These are phyloP conservation scores for Butorides virescens DNA, from an alignment of 2,113 vertebrate genomes.

Conservation along the genomic window DNA sequence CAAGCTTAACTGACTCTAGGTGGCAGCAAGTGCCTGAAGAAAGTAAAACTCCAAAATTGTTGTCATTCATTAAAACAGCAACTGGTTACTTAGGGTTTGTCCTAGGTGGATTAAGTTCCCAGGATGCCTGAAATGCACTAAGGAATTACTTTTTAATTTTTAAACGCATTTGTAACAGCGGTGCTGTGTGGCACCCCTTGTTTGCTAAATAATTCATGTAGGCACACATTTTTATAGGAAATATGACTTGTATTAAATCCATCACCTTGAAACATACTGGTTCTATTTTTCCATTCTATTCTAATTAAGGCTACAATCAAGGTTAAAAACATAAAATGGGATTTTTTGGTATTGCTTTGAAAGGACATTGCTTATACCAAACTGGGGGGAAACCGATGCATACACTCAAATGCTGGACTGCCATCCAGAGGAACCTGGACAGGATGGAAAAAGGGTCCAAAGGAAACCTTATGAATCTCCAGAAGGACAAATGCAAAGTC, in stretches of 20 bases:
- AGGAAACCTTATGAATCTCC: not conserved
- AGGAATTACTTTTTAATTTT: not conserved
- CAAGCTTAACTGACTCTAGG: conserved; percentile 18
- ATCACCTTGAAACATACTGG: not conserved
- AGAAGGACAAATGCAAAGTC: not conserved
- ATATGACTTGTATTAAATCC: not conserved
- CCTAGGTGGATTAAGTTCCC: conserved; percentile 8
- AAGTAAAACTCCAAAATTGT: not conserved
- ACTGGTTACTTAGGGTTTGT: not conserved
- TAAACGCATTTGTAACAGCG: not conserved
- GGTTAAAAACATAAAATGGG: not conserved
- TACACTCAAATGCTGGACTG: not conserved
- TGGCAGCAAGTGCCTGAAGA: conserved; percentile 57
- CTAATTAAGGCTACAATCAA: not conserved
- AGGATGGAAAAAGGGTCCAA: not conserved
- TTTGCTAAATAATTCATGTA: not conserved
- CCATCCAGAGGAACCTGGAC: not conserved
- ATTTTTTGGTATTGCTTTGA: not conserved
- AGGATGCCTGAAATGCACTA: not conserved
- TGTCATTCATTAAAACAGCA: not conserved
- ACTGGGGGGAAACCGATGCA: not conserved
- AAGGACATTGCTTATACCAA: not conserved
- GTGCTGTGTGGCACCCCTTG: not conserved
- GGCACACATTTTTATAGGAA: not conserved
- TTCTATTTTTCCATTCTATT: not conserved